Conservation (phyloP, 2,888 invertebrate species). For the Dasysyrphus tricinctus region DNA sequence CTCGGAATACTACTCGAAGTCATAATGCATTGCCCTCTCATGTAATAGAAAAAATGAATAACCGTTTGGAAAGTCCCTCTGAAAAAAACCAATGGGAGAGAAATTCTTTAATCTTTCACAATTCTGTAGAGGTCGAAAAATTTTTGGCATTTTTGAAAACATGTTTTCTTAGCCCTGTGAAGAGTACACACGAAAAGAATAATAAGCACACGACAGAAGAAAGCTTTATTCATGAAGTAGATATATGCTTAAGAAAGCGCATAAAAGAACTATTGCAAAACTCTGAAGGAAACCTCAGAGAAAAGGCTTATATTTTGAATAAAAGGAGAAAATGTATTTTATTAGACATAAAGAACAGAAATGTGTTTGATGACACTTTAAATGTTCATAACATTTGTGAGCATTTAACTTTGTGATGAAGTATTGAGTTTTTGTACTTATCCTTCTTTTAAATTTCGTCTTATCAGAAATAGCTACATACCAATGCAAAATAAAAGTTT, state of each 20-base stretch:
- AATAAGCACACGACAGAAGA: neutral
- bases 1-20: slow-evolving; percentile 77
- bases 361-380: neutral
- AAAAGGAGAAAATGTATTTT: slow-evolving; percentile 79
- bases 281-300: slow-evolving; percentile 31
- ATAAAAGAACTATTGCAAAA: slow-evolving; percentile 74
- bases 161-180: slow-evolving; percentile 53
- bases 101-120: slow-evolving; percentile 31
- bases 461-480: neutral
- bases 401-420: neutral
- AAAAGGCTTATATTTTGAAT: slow-evolving; percentile 77
- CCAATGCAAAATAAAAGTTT: neutral
- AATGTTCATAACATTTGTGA: slow-evolving; percentile 13
- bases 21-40: slow-evolving; percentile 75
- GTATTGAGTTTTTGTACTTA: neutral
- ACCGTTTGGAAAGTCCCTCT: slow-evolving; percentile 78
- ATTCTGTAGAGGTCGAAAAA: neutral
- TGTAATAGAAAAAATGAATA: slow-evolving; percentile 78
- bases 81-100: slow-evolving; percentile 61
- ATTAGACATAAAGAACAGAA: slow-evolving; percentile 33
- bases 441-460: neutral
- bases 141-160: slow-evolving; percentile 40
- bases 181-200: neutral
- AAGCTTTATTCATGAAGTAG: slow-evolving; percentile 36
- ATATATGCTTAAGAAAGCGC: slow-evolving; percentile 77